Conservation (phyloP, 2,888 invertebrate species). For the Gymnosoma rotundatum region DNA sequence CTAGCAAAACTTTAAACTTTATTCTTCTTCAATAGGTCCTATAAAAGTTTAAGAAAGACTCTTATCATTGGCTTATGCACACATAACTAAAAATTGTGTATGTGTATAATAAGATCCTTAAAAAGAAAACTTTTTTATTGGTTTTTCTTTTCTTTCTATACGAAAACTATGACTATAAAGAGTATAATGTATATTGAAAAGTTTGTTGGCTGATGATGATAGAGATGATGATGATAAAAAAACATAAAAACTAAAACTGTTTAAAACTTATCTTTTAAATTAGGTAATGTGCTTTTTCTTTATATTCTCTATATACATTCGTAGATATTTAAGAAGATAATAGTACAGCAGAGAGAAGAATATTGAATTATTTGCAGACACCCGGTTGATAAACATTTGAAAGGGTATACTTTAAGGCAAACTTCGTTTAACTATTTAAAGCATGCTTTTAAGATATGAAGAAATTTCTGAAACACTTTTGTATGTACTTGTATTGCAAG, state of each 20-base stretch:
- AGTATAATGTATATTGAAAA: constrained; percentile 20
- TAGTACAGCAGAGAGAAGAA: background rate
- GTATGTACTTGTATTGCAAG: too few relatives aligned
- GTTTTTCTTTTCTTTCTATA: background rate
- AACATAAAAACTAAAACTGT: constrained; percentile 45
- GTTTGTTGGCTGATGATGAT: constrained; percentile 37
- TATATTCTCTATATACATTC: background rate
- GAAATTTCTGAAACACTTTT: too few relatives aligned
- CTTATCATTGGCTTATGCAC: constrained; percentile 35
- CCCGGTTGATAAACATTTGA: constrained; percentile 16
- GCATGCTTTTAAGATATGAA: constrained; percentile 16
- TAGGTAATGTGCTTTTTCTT: constrained; percentile 43
- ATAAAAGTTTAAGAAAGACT: constrained; percentile 24
- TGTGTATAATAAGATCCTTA: constrained; percentile 15
- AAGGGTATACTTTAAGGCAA: constrained; percentile 29
- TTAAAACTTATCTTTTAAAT: constrained; percentile 61
- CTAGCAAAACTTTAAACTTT: constrained; percentile 50
- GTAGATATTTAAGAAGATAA: background rate
- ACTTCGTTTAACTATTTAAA: constrained; percentile 29
- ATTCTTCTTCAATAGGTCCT: constrained; percentile 39
- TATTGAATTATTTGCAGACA: constrained; percentile 23
- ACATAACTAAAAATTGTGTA: background rate
- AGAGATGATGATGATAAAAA: background rate
- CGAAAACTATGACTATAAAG: background rate
- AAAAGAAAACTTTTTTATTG: constrained; percentile 26